Base-by-base conservation (phyloP, 2,888 invertebrate genomes). In the Taphrorychus bicolor region DNA sequence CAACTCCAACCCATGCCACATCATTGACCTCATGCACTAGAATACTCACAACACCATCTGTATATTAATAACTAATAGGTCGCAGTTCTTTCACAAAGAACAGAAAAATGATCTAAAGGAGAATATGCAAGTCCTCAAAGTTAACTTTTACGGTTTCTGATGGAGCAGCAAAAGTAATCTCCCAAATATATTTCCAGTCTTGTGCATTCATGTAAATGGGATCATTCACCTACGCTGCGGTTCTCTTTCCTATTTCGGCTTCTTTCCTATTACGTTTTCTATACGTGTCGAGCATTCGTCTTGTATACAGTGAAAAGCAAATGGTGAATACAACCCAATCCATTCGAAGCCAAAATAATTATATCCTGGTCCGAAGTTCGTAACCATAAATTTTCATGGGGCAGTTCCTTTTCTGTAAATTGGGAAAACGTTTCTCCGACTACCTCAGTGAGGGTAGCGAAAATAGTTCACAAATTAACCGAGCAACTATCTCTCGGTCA, bases 381-480 rank as follows among this genome's bases (percentile, higher is more conserved):
- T n/a, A n/a, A n/a, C n/a, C n/a, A n/a, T n/a, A n/a, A n/a, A n/a
- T n/a, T n/a, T n/a, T n/a, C n/a, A n/a, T n/a, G n/a, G n/a, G n/a
- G n/a, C n/a, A n/a, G n/a, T n/a, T n/a, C n/a, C 32, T 32, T 32
- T 7, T 32, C 32, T 32, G 7, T 32, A 32, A 9, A 11, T 32
- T 32, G 7, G 9, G 3, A 32, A 32, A 32, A 11, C 32, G 11
- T 32, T 32, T 32, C 32, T 32, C 9, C 9, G 3, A 32, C 32
- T 32, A 32, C 32, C 32, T 32, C 3, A 3, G 9, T 9, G 32
- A 9, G 32, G 51, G 19, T 22, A n/a, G 5, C 18, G 45, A 51
- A 51, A 56, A 56, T 62, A 62, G 53, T 56, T 45, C 62, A 54
- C 48, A 63, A 63, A 63, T 63, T 63, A 63, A 56, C 49, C 49